Evolutionary conservation across 2,113 vertebrate genomes (phyloP), one percentile per base, ranked within the genome.

Genomic region (Myrmophylax atrothorax): DNA sequence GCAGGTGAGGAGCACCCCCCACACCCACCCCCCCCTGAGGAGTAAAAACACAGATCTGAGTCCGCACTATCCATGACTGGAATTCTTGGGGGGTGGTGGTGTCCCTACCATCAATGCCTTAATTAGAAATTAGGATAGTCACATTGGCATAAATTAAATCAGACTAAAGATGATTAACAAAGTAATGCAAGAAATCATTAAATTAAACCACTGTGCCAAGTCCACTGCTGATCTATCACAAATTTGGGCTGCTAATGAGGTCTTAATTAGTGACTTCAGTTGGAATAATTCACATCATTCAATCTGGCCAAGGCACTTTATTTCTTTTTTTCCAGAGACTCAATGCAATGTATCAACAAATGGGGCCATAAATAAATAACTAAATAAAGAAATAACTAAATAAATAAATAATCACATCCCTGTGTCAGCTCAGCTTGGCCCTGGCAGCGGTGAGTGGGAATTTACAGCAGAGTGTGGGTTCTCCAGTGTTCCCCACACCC

Each of bases 161-260:
- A 97, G 97, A 98, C 98, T 98, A 96, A 98, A 98, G 98, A 97
- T 97, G 98, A 98, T 98, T 98, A 98, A 98, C 98, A 98, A 98
- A 98, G 97, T 98, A 97, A 98, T 96, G 98, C 97, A 98, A 98
- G 98, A 97, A 98, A 98, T 98, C 98, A 98, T 98, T 98, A 98
- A 97, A 98, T 98, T 98, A 98, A 98, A 97, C 97, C 97, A 97
- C 95, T 93, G 97, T 97, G 97, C 97, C 98, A 97, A 97, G 98
- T 96, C 97, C 97, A 96, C 97, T 97, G 97, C 97, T 97, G 98
- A 98, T 98, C 97, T 97, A 97, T 98, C 98, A 98, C 97, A 98
- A 98, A 98, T 98, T 97, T 97, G 96, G 98, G 97, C 97, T 97
- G 97, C 97, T 98, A 98, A 98, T 98, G 98, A 98, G 97, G 95